Evolutionary conservation across 1,140 invertebrate genomes (phyloP), one percentile per base, ranked within the genome.

Genomic region (Neocloeon triangulifer): DNA sequence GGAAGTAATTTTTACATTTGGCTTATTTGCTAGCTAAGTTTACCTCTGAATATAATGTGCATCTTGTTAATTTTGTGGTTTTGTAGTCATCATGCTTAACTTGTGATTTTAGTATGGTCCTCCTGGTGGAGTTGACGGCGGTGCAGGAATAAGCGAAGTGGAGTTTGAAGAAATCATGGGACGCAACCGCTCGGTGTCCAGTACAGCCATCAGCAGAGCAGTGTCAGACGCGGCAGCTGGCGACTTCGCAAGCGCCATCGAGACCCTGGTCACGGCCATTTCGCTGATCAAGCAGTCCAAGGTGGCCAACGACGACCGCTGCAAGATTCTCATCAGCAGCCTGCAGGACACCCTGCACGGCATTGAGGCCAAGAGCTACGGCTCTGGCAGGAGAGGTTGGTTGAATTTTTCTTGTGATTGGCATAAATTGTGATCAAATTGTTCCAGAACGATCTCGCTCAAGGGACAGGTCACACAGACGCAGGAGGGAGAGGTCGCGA

Each of bases 161-260:
- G 94, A 98, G 61, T 96, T 96, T 57, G 91, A 98, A 56, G 94
- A 98, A 54, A 89, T 96, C 22, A 94, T 98, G 81, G 69, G 76
- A 31, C 65, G 94, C 40, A 98, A 98, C 56, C 66, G 91, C 38
- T 96, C 89, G 8, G 91, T 99, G 2, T 95, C 88, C 6, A 91
- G 84, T 39, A 89, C 80, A 21, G 92, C 94, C 2, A 97, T 99
- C 37, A 81, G 85, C 9, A 62, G 92, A 38, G 94, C 94, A 9
- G 89, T 98, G 9, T 84, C 86, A 21, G 94, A 98, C 59, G 94
- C 94, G 2, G 86, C 89, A 17, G 81, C 82, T 34, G 69, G 69
- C 9, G 92, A 98, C 56, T 95, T 88, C 58, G 80, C 82, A 0
- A 89, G 82, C 55, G 94, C 94, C 27, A 95, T 98, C 45, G 92